Conservation (phyloP, 2,888 invertebrate species). For the Nebria brevicollis region DNA sequence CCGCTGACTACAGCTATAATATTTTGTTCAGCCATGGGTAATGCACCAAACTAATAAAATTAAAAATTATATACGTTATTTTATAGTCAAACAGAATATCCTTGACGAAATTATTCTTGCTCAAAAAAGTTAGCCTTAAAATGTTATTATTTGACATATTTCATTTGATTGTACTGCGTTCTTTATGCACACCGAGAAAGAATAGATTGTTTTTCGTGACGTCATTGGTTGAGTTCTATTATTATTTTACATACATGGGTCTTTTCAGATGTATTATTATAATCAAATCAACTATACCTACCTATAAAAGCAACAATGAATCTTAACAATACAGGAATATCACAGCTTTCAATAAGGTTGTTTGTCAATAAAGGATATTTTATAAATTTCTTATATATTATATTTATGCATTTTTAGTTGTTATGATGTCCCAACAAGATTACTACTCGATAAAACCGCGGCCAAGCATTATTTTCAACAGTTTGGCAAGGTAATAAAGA, state of each 20-base stretch:
- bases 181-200: neutral
- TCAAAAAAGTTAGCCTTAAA: slow-evolving; percentile 26
- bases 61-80: neutral
- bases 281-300: no score
- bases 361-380: neutral
- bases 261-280: no score
- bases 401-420: slow-evolving; percentile 63
- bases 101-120: neutral
- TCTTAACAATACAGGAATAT: neutral
- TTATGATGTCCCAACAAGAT: slow-evolving; percentile 71
- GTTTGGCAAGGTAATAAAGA: slow-evolving; percentile 76
- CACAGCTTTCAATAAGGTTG: slow-evolving; percentile 33
- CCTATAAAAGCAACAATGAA: neutral
- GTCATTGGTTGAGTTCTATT: no score
- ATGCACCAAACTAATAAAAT: neutral
- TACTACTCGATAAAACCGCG: slow-evolving; percentile 68
- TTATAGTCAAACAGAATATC: no score
- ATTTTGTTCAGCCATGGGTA: slow-evolving; percentile 32
- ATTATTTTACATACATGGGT: no score
- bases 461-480: slow-evolving; percentile 75
- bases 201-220: neutral
- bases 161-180: neutral
- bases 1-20: slow-evolving; percentile 19
- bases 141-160: slow-evolving; percentile 6
- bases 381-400: neutral